Evolutionary conservation across 2,888 invertebrate genomes (phyloP).

Genomic region (Troides aeacus): DNA sequence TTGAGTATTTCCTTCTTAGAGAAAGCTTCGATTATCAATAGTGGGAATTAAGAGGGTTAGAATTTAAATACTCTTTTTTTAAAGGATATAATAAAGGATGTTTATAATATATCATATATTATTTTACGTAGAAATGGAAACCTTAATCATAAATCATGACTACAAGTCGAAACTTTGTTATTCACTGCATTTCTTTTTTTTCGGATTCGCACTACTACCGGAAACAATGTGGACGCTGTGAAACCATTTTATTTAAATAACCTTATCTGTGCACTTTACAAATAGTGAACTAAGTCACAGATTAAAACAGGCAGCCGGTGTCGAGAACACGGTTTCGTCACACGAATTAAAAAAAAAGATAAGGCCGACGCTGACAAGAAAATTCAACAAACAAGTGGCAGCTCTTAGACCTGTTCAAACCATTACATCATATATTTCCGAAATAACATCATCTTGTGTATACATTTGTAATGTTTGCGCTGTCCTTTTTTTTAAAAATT

Average conservation of each 20-base stretch:
- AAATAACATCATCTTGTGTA: conserved; percentile 19
- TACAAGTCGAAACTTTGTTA: no score
- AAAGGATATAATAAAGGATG: no score
- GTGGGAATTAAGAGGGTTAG: no score
- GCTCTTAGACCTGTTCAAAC: conserved; percentile 27
- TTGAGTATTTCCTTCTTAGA: no score
- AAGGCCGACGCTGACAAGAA: conserved; percentile 18
- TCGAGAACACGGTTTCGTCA: conserved; percentile 26
- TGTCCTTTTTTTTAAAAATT: background rate
- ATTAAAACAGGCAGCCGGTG: conserved; percentile 15
- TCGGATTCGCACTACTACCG: background rate
- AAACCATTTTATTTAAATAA: conserved; percentile 25
- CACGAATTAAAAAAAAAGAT: conserved; percentile 28
- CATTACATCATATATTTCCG: conserved; percentile 25
- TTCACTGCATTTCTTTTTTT: no score
- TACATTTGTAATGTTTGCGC: conserved; percentile 14
- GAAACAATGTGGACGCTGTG: conserved; percentile 14
- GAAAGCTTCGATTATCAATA: no score
- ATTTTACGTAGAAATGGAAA: no score
- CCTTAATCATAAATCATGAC: no score
- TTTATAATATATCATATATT: no score
- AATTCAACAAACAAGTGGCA: conserved; percentile 24
- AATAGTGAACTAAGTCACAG: conserved; percentile 27
- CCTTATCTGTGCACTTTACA: conserved; percentile 25
- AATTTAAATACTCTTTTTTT: no score